These are phyloP conservation scores for Nycteola revayana DNA, from an alignment of 2,888 invertebrate genomes.

Conservation along the genomic window DNA sequence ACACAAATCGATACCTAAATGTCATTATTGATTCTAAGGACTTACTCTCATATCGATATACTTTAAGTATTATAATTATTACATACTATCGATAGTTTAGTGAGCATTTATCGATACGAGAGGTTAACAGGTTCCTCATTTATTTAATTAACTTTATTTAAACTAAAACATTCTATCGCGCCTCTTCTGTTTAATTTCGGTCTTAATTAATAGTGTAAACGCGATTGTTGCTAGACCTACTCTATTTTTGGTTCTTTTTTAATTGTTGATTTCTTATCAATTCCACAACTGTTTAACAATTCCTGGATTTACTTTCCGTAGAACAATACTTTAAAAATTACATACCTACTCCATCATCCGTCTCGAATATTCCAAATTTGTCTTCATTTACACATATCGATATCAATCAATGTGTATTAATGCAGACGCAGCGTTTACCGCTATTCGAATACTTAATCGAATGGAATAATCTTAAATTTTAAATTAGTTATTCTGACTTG, in stretches of 20 bases:
- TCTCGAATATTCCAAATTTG: conserved; percentile 21
- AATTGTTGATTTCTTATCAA: conserved; percentile 63
- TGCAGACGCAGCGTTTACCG: conserved; percentile 19
- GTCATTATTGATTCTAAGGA: conserved; percentile 25
- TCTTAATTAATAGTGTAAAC: conserved; percentile 24
- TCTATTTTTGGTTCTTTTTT: conserved; percentile 68
- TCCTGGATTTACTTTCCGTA: conserved; percentile 48
- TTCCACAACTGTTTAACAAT: conserved; percentile 67
- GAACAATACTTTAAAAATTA: conserved; percentile 25
- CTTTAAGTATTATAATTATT: conserved; percentile 17
- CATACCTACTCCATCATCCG: conserved; percentile 18
- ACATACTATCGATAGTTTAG: conserved; percentile 22
- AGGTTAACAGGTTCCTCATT: conserved; percentile 12
- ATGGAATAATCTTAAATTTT: conserved; percentile 31
- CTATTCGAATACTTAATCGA: conserved; percentile 26
- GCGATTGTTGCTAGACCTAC: conserved; percentile 30
- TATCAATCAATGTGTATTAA: conserved; percentile 21
- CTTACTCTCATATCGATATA: conserved; percentile 28
- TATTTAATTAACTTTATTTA: conserved; percentile 16
- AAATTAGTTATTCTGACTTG: conserved; percentile 41
- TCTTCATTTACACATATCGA: conserved; percentile 24
- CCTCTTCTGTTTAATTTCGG: conserved; percentile 17
- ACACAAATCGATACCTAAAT: conserved; percentile 24
- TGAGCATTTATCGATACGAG: conserved; percentile 35
- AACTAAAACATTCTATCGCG: conserved; percentile 19